These are phyloP conservation scores for Ahaetulla prasina DNA, from an alignment of 2,113 vertebrate species.

Conservation along the genomic window DNA sequence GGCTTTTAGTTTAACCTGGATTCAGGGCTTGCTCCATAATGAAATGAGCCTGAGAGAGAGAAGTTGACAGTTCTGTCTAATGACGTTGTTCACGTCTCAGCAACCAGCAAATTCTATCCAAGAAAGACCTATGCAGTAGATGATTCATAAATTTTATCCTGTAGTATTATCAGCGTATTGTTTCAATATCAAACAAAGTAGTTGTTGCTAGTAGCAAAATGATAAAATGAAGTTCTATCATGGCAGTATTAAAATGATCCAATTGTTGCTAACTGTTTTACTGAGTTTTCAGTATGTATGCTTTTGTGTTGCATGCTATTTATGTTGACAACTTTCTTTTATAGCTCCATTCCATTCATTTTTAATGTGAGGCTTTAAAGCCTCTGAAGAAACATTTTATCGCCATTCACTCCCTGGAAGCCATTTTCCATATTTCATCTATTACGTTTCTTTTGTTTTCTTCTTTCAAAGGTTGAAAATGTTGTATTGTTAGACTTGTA, in stretches of 20 bases:
- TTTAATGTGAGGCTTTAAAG: conserved; percentile 54
- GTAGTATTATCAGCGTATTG: background rate
- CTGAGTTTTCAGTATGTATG: conserved; percentile 30
- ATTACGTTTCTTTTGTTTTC: background rate
- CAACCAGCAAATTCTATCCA: background rate
- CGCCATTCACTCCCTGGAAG: conserved; percentile 18
- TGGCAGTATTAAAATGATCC: conserved; percentile 38
- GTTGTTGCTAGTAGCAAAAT: conserved; percentile 32
- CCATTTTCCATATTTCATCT: conserved; percentile 5
- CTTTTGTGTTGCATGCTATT: conserved; percentile 31
- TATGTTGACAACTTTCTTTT: conserved; percentile 20
- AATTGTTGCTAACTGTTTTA: conserved; percentile 48
- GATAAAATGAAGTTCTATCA: conserved; percentile 8
- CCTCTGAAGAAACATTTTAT: conserved; percentile 35
- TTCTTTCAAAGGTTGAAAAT: background rate
- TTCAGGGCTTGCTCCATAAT: background rate
- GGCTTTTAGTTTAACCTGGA: background rate
- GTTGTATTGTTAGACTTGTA: background rate
- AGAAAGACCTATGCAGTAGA: background rate
- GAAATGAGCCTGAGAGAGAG: background rate
- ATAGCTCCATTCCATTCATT: conserved; percentile 20
- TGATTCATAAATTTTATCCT: background rate
- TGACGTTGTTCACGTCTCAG: background rate
- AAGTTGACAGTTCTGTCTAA: background rate
- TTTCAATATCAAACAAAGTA: background rate